Evolutionary conservation across 2,113 vertebrate genomes (phyloP), one percentile per base, ranked within the genome.

Genomic region (Pluvianellus socialis): DNA sequence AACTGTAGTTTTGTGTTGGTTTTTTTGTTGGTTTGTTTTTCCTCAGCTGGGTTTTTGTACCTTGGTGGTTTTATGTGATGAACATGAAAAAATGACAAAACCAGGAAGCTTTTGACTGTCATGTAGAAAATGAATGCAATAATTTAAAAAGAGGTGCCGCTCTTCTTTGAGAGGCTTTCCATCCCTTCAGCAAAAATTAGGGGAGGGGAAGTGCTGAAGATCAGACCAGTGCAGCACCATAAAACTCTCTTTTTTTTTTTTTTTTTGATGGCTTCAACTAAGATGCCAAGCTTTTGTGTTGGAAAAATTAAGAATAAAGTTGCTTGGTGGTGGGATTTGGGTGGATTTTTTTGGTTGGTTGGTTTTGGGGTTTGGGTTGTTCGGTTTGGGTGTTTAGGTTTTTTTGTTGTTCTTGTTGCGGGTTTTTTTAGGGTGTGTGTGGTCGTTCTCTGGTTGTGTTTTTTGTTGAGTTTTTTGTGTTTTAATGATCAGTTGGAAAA

Each of bases 101-200:
- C 2, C 1, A 1, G 6, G 19, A 47, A 9, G 10, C 12, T 84
- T 4, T 55, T 73, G 23, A 22, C 10, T 38, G 8, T 47, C 2
- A 21, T 26, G 14, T 59, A 65, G 50, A 33, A 58, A 53, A 53
- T 14, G 10, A 4, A 72, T 72, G 9, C 13, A 66, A 7, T 32
- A 33, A 12, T 56, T 88, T n/a, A 62, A 75, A 50, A 63, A 63
- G 14, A 75, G 17, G 30, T 70, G 12, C 7, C 13, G 28, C 26
- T 52, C 26, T 30, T 70, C 17, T 68, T 14, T 12, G 18, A 58
- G 33, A 79, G 12, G 13, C 13, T 79, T 66, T 72, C 27, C 6
- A 20, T 91, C 26, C 14, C 5, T 47, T 18, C 47, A n/a, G 22
- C 50, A 66, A 87, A 75, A 80, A 24, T 27, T 13, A 42, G 5